These are phyloP conservation scores for Drosophila albomicans DNA, from an alignment of 1,140 invertebrate genomes.

Conservation along the genomic window DNA sequence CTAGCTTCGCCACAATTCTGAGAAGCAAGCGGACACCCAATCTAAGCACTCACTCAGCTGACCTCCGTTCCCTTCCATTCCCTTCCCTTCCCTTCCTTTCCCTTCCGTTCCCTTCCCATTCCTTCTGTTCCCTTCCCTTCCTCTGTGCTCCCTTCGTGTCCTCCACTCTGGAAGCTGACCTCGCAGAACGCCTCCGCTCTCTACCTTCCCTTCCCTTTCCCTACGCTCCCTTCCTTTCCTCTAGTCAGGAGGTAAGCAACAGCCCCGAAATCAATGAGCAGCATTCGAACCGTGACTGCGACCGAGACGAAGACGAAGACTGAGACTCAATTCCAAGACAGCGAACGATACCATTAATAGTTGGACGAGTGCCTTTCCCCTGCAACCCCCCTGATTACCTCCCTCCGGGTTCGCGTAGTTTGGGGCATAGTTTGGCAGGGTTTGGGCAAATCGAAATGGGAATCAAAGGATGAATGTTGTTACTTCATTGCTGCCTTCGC, in stretches of 20 bases:
- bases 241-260: not conserved
- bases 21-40: not conserved
- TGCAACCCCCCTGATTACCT: not conserved
- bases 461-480: constrained; percentile 45
- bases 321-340: not conserved
- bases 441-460: constrained; percentile 9
- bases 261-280: constrained; percentile 65
- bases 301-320: constrained; percentile 3
- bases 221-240: not conserved
- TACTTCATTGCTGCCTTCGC: not conserved
- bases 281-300: constrained; percentile 31
- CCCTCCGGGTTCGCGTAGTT: constrained; percentile 7
- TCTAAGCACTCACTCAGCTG: constrained; percentile 15
- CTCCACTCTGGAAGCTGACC: too few relatives aligned
- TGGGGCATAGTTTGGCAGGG: constrained; percentile 23
- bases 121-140: too few relatives aligned
- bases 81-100: not conserved
- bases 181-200: not conserved
- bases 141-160: too few relatives aligned
- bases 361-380: not conserved
- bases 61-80: not conserved
- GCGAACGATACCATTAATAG: constrained; percentile 16
- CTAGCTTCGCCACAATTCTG: constrained; percentile 49
- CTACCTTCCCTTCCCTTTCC: not conserved
- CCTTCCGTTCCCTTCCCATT: not conserved